Percentiles rank a stretch among this genome's conserved stretches.
Conservation (phyloP, 2,888 invertebrate species). For the Flexamia atlantica region DNA sequence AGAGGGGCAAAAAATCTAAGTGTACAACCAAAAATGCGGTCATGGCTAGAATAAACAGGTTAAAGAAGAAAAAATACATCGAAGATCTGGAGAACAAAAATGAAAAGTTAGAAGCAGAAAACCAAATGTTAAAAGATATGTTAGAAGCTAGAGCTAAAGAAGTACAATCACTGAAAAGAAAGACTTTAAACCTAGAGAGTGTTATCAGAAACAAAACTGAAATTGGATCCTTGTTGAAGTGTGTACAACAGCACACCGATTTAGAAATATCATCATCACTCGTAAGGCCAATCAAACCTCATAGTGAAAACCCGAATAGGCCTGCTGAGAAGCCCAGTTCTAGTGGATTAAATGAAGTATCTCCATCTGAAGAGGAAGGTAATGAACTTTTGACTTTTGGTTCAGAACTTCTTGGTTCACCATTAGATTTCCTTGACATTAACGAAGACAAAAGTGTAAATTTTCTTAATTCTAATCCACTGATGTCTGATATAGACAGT, state of each 20-base stretch:
- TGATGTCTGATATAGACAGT: conserved; percentile 11
- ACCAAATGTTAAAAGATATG: conserved; percentile 13
- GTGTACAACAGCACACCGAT: conserved; percentile 35
- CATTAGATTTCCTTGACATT: neutral
- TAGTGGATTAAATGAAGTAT: neutral
- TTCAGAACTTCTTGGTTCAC: neutral
- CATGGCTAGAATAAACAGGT: conserved; percentile 50
- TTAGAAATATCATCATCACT: conserved; percentile 56
- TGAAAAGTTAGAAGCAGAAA: conserved; percentile 36
- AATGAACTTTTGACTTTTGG: neutral
- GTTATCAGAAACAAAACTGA: conserved; percentile 53
- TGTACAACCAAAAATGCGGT: conserved; percentile 60
- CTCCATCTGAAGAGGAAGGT: conserved; percentile 3
- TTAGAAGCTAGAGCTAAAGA: conserved; percentile 4
- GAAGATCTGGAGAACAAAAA: conserved; percentile 48
- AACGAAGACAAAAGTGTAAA: neutral
- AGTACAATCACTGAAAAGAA: conserved; percentile 43
- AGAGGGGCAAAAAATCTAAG: conserved; percentile 19
- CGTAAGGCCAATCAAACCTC: neutral
- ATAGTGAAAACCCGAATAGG: neutral
- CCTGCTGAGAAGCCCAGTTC: neutral
- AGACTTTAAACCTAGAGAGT: conserved; percentile 34
- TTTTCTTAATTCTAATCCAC: neutral
- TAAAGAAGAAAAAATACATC: conserved; percentile 58
- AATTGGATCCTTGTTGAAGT: conserved; percentile 43